These are phyloP conservation scores for Hypomesus transpacificus DNA, from an alignment of 2,113 vertebrate genomes.

Conservation along the genomic window DNA sequence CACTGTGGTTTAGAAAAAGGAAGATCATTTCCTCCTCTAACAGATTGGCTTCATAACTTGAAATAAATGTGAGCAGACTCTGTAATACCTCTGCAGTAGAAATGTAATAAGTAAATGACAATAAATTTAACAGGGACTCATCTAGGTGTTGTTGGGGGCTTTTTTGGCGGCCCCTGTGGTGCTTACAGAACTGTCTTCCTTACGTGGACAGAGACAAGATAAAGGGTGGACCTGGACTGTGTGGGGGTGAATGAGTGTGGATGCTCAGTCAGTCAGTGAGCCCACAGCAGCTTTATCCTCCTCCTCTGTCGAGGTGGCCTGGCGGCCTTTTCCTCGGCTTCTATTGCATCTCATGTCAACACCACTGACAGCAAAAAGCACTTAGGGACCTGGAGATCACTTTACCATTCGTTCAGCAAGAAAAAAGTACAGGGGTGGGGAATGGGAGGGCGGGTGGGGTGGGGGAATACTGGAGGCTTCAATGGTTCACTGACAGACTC, in stretches of 20 bases:
- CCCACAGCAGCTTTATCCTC: conserved; percentile 23
- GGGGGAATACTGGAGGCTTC: background rate
- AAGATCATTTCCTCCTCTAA: background rate
- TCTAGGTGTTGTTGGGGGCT: background rate
- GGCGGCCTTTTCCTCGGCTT: conserved; percentile 41
- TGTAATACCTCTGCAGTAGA: background rate
- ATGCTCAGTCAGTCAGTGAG: conserved; percentile 16
- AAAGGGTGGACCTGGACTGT: background rate
- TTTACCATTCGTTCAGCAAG: conserved; percentile 66
- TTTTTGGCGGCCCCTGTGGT: background rate
- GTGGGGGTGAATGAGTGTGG: conserved; percentile 11
- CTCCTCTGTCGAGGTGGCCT: conserved; percentile 53
- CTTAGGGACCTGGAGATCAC: conserved; percentile 67
- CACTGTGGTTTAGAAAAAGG: background rate
- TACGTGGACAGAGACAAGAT: background rate
- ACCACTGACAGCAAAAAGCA: conserved; percentile 67
- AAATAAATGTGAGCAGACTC: background rate
- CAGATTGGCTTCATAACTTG: background rate
- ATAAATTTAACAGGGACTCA: conserved; percentile 1
- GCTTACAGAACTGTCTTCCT: background rate
- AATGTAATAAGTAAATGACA: conserved; percentile 4
- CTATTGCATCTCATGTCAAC: conserved; percentile 66
- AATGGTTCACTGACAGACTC: conserved; percentile 16
- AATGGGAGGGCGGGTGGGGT: conserved; percentile 27
- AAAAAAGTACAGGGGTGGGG: conserved; percentile 48